phyloP scores from a whole-genome alignment of 1,140 invertebrate species.

The Drosophila persimilis region DNA sequence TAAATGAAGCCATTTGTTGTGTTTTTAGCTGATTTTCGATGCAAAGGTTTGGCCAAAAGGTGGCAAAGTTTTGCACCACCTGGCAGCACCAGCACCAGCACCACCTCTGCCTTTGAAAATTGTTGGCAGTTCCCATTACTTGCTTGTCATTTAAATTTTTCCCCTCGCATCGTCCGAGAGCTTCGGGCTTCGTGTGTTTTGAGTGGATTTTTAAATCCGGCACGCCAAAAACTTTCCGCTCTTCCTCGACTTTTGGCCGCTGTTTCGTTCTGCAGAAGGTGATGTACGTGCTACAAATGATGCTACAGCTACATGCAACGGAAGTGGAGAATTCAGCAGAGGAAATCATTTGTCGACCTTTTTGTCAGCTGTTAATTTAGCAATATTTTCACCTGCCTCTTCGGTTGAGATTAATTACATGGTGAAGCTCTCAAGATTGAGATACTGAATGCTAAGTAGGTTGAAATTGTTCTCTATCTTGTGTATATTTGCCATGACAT shows the following conservation, averaged over 20 bases:
- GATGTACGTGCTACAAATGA: conserved; percentile 29
- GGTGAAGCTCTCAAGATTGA: not conserved
- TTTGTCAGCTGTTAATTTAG: conserved; percentile 61
- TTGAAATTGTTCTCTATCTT: not conserved
- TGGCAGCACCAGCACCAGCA: conserved; percentile 1
- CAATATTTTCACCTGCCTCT: conserved; percentile 35
- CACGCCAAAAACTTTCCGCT: conserved; percentile 30
- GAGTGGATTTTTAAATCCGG: conserved; percentile 58
- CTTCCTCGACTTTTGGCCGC: conserved; percentile 20
- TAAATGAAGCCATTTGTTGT: conserved; percentile 82
- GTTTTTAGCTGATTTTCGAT: conserved; percentile 74
- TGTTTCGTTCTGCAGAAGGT: not conserved
- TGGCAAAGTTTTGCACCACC: conserved; percentile 53
- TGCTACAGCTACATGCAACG: conserved; percentile 45
- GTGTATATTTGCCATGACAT: not conserved
- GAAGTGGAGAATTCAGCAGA: conserved; percentile 70
- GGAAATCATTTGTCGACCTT: conserved; percentile 73
- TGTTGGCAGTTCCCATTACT: conserved; percentile 79
- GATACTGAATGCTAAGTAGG: conserved; percentile 1
- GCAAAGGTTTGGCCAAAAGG: conserved; percentile 49
- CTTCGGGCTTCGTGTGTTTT: conserved; percentile 13
- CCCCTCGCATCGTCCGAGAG: not conserved
- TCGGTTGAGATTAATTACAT: conserved; percentile 38
- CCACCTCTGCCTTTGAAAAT: conserved; percentile 50
- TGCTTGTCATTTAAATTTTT: conserved; percentile 80